Conservation (phyloP, 2,113 vertebrate genomes). For the Gymnarchus niloticus region DNA sequence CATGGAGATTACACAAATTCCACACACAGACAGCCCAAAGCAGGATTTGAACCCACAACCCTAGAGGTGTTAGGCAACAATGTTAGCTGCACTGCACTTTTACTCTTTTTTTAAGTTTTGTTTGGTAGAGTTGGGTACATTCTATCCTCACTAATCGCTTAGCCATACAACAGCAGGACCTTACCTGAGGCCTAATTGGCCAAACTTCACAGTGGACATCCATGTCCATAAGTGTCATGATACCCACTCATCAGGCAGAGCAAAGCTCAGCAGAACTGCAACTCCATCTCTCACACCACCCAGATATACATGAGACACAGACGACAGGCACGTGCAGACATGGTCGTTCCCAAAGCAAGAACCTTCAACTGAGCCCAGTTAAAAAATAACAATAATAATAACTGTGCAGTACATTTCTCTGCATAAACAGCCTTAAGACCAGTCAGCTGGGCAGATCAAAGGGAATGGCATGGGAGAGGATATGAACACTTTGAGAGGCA, state of each 20-base stretch:
- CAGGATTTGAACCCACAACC: no score
- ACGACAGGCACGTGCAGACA: neutral
- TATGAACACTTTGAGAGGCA: constrained; percentile 20
- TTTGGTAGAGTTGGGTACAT: no score
- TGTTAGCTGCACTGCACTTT: neutral
- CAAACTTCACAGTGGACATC: neutral
- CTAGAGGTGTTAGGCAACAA: neutral
- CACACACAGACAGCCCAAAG: no score
- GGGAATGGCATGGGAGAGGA: neutral
- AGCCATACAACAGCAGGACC: no score
- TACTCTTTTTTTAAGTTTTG: no score
- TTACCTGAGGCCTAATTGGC: no score
- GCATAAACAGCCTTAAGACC: constrained; percentile 18
- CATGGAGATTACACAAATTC: neutral
- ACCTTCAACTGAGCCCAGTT: neutral
- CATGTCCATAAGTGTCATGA: neutral
- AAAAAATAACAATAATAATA: neutral
- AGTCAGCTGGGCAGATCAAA: constrained; percentile 4
- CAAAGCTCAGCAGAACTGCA: neutral
- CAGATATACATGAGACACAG: neutral
- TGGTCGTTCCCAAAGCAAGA: neutral
- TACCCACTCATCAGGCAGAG: neutral
- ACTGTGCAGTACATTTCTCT: neutral
- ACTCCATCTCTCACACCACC: neutral
- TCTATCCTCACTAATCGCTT: no score